Conservation (phyloP, 2,888 invertebrate genomes). For the Phaedon cochleariae region DNA sequence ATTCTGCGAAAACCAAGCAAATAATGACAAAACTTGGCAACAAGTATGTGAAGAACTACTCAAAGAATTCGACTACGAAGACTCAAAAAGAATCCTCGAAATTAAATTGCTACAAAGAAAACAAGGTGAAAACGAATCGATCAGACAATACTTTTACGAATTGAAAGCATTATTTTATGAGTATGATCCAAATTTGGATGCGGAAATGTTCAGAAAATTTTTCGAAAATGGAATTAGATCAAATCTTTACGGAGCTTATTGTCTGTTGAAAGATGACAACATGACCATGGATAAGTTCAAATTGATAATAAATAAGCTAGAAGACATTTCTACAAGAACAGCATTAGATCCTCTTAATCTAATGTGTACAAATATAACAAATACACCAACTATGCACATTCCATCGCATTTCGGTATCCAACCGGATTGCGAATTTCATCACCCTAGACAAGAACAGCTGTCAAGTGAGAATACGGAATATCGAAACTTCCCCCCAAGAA, state of each 20-base stretch:
- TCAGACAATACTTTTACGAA: background rate
- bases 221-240: slow-evolving; percentile 8
- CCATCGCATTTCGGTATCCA: no score
- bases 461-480: no score
- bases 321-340: no score
- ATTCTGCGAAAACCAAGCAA: background rate
- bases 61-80: background rate
- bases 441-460: no score
- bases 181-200: background rate
- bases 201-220: slow-evolving; percentile 6
- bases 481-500: no score
- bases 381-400: no score
- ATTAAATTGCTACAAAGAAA: background rate
- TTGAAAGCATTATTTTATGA: slow-evolving; percentile 4
- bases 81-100: background rate
- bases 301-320: background rate
- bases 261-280: background rate
- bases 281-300: slow-evolving; percentile 4
- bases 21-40: background rate
- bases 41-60: background rate
- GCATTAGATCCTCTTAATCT: no score
- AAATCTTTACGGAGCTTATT: background rate
- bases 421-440: no score
- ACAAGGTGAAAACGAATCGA: background rate
- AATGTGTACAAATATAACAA: no score